These are phyloP conservation scores for Pelecanus crispus DNA, from an alignment of 2,113 vertebrate genomes.

Conservation along the genomic window DNA sequence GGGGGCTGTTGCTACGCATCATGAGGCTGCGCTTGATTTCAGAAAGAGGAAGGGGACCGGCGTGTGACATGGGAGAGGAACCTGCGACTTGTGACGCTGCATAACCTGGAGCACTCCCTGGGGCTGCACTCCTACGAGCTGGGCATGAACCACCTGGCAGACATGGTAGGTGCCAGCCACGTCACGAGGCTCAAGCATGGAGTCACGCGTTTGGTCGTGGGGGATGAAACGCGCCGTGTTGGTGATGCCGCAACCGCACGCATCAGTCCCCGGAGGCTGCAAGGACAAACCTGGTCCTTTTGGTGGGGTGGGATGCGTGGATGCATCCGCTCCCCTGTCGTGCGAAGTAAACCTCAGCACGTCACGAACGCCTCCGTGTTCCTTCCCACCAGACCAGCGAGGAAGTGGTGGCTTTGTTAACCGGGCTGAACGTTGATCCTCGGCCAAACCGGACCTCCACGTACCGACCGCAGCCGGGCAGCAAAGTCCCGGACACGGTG, in stretches of 20 bases:
- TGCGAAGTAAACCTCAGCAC: neutral
- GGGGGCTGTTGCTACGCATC: fast-evolving
- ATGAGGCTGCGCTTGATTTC: neutral
- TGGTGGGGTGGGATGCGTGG: neutral
- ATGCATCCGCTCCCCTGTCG: no score
- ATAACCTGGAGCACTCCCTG: slow-evolving; percentile 78
- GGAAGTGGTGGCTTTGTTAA: neutral
- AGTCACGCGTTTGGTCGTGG: neutral
- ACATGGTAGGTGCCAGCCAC: slow-evolving; percentile 75
- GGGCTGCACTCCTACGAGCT: slow-evolving; percentile 78
- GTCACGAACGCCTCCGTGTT: neutral
- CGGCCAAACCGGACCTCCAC: neutral
- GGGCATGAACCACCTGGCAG: slow-evolving; percentile 82
- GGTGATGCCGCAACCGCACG: no score
- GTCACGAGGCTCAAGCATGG: neutral
- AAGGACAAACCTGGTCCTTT: neutral
- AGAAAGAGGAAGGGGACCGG: slow-evolving; percentile 71
- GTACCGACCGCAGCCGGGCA: neutral
- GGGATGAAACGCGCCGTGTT: neutral
- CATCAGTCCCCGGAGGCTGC: neutral
- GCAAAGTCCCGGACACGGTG: slow-evolving; percentile 52
- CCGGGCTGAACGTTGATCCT: neutral
- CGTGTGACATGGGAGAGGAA: slow-evolving; percentile 82
- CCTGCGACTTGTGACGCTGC: slow-evolving; percentile 67
- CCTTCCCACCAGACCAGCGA: neutral